phyloP scores from a whole-genome alignment of 1,140 invertebrate genomes.

The Drosophila murphyi region DNA sequence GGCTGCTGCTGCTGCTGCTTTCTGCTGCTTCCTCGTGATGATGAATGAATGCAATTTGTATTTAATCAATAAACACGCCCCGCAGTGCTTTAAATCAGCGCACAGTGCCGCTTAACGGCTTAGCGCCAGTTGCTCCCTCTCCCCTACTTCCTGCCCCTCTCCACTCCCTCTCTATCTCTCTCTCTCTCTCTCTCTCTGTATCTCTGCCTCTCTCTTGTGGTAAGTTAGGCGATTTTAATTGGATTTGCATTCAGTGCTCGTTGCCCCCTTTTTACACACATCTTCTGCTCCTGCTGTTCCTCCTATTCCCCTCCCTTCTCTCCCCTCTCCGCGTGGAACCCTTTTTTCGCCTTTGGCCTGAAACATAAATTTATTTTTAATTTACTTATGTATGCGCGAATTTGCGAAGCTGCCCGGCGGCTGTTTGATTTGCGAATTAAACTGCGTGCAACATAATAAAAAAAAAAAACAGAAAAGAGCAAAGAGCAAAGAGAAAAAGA shows the following conservation, averaged over 20 bases:
- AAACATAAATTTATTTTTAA: constrained; percentile 82
- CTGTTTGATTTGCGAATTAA: constrained; percentile 83
- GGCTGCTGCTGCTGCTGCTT: constrained; percentile 31
- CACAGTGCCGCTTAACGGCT: constrained; percentile 80
- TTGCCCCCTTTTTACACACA: constrained; percentile 53
- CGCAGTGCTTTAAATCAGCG: constrained; percentile 82
- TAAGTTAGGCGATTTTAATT: constrained; percentile 71
- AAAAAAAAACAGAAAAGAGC: constrained; percentile 8
- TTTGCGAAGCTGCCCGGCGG: constrained; percentile 67
- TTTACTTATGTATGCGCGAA: constrained; percentile 82
- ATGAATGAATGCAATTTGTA: constrained; percentile 82
- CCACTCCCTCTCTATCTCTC: not conserved
- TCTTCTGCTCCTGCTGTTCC: not conserved
- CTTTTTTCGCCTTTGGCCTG: constrained; percentile 38
- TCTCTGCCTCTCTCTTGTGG: not conserved
- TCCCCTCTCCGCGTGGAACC: not conserved
- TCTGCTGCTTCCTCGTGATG: constrained; percentile 42
- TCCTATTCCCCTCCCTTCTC: not conserved
- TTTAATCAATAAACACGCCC: constrained; percentile 82
- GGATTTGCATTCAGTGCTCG: constrained; percentile 71
- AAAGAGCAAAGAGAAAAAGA: constrained; percentile 9
- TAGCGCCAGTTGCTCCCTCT: constrained; percentile 62
- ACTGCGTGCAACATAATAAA: constrained; percentile 48
- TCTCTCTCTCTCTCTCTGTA: not conserved
- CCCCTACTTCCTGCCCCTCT: not conserved